Percentiles rank a stretch among this genome's conserved stretches.
phyloP scores from a whole-genome alignment of 2,113 vertebrate genomes.

The Psilopogon haemacephalus region DNA sequence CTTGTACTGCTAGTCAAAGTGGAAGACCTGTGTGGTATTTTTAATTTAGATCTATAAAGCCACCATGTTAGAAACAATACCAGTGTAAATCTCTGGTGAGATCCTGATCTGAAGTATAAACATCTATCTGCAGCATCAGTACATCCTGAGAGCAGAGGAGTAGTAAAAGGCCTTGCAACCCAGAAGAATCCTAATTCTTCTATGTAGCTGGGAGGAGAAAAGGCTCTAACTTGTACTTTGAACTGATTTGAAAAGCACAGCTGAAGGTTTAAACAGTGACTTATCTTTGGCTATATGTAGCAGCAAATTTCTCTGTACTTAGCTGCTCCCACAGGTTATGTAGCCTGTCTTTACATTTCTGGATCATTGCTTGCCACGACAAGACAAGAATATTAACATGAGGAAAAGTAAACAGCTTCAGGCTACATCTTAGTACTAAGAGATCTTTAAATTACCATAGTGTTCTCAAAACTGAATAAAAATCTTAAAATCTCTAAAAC shows the following conservation, averaged over 20 bases:
- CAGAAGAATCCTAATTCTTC: neutral
- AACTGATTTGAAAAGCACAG: neutral
- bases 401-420: slow-evolving; percentile 28
- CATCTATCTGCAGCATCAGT: neutral
- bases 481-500: neutral
- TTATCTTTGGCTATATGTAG: neutral
- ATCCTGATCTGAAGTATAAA: neutral
- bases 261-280: neutral
- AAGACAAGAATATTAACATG: slow-evolving; percentile 19
- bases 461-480: neutral
- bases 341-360: neutral
- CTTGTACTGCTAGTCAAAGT: neutral
- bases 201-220: neutral
- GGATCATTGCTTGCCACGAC: slow-evolving; percentile 9
- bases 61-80: neutral
- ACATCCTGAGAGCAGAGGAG: neutral
- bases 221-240: neutral
- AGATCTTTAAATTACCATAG: neutral
- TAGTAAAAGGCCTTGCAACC: neutral
- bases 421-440: neutral
- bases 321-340: slow-evolving; percentile 15
- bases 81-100: neutral
- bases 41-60: neutral
- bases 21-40: neutral
- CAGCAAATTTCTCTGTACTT: slow-evolving; percentile 12